Percentiles rank a stretch among this genome's conserved stretches.
Conservation (phyloP, 2,797 vertebrate species). For the Sebastes itinus region DNA sequence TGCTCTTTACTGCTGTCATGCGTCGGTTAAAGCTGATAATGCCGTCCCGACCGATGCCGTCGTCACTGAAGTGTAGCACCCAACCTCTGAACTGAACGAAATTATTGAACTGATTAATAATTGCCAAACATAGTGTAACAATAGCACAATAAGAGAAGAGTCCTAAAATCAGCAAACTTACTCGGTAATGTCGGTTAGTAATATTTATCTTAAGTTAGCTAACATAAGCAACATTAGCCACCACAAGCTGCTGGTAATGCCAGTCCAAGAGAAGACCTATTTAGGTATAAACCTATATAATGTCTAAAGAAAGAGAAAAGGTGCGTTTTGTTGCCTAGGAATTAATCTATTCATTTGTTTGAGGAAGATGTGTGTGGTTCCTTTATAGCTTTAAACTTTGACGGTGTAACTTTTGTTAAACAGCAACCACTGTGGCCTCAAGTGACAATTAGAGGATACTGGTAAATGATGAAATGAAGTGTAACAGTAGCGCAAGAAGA, state of each 20-base stretch:
- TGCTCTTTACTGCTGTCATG: no score
- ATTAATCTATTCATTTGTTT: neutral
- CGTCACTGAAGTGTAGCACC: no score
- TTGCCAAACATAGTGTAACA: neutral
- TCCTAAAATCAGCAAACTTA: no score
- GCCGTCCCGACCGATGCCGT: no score
- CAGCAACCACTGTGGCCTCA: no score
- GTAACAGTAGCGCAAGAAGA: neutral
- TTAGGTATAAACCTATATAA: neutral
- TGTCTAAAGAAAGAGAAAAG: neutral
- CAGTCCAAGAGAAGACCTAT: neutral
- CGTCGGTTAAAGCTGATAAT: no score
- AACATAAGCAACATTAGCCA: neutral
- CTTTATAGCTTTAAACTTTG: neutral
- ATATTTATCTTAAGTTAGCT: neutral
- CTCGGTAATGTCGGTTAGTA: neutral
- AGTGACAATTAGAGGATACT: no score
- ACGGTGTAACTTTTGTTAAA: neutral
- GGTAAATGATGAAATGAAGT: neutral
- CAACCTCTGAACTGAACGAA: neutral
- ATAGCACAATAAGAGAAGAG: neutral
- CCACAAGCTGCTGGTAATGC: neutral
- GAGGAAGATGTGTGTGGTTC: fast-evolving
- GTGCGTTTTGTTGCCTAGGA: neutral
- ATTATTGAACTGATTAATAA: neutral